Conservation (phyloP, 2,888 invertebrate genomes). For the Spatulosminthurus flaviceps region DNA sequence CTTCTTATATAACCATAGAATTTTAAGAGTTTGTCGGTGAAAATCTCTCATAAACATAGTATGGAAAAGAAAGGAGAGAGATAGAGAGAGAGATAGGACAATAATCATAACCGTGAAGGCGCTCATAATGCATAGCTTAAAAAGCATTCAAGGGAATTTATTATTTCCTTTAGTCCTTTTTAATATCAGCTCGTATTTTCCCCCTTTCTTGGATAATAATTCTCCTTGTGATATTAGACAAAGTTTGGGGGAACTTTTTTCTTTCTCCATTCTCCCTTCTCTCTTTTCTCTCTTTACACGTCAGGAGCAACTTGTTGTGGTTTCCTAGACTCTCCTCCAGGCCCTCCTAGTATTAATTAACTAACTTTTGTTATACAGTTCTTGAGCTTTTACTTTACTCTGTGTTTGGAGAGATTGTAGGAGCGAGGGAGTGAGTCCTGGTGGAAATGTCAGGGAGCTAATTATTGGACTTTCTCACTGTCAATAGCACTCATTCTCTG, state of each 20-base stretch:
- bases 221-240: no score
- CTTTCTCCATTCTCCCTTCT: not conserved
- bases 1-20: not conserved
- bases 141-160: not conserved
- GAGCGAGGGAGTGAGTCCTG: no score
- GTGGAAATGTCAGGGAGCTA: no score
- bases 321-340: not conserved
- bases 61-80: no score
- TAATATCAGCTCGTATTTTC: not conserved
- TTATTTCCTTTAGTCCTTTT: constrained; percentile 13
- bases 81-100: not conserved
- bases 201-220: no score
- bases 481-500: no score
- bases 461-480: no score
- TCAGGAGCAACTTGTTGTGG: not conserved
- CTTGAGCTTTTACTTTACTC: no score
- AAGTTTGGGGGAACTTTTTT: no score
- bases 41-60: not conserved
- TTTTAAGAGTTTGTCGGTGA: constrained; percentile 5
- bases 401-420: no score
- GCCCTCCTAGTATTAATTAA: not conserved
- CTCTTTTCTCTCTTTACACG: not conserved
- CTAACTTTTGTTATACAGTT: no score
- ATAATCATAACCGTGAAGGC: constrained; percentile 18
- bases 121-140: constrained; percentile 3